Evolutionary conservation across 2,113 vertebrate species (phyloP).

Genomic region (Rattus norvegicus): GRCr8 NC_086037.1:67065001-67065500

Average conservation of each 20-base stretch:
- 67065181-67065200: not conserved
- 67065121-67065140: not conserved
- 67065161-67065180: not conserved
- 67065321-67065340: no score
- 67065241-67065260: not conserved
- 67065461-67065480: not conserved
- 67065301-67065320: no score
- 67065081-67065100: not conserved
- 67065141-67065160: not conserved
- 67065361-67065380: not conserved
- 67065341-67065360: not conserved
- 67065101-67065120: not conserved
- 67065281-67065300: not conserved
- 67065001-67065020: not conserved
- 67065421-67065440: no score
- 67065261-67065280: not conserved
- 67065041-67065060: not conserved
- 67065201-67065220: not conserved
- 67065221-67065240: not conserved
- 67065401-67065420: not conserved
- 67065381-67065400: not conserved
- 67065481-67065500: not conserved
- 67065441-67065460: not conserved
- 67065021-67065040: not conserved
- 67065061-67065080: not conserved